Conservation (phyloP, 2,113 vertebrate genomes). For the Octodon degus region DNA sequence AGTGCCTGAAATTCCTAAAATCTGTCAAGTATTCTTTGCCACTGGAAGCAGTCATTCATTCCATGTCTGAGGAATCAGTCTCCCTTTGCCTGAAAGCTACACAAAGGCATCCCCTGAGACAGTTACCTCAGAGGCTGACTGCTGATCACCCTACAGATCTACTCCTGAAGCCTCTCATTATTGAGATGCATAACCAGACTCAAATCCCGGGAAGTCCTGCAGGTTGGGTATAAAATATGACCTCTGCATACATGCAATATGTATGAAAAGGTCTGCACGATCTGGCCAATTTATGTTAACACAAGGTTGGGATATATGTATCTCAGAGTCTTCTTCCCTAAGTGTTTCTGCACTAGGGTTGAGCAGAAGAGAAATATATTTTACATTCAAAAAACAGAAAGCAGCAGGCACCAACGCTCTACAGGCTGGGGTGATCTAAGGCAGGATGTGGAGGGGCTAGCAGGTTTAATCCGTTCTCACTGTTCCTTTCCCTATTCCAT, state of each 20-base stretch:
- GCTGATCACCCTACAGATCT: not conserved
- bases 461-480: not conserved
- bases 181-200: not conserved
- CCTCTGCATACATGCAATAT: not conserved
- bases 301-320: not conserved
- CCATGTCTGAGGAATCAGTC: not conserved
- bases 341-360: not conserved
- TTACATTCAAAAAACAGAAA: slow-evolving; percentile 12
- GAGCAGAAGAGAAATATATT: not conserved
- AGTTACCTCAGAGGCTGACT: not conserved
- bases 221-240: not conserved
- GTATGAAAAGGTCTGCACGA: slow-evolving; percentile 7
- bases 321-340: not conserved
- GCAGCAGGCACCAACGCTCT: not conserved
- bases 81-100: not conserved
- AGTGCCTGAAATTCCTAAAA: not conserved
- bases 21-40: not conserved
- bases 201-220: not conserved
- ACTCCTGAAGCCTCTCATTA: not conserved
- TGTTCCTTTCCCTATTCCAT: not conserved
- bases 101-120: not conserved
- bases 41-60: not conserved
- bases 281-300: not conserved
- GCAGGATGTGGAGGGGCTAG: not conserved
- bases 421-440: not conserved